Percentiles rank a stretch among this genome's conserved stretches.
These are phyloP conservation scores for Echiichthys vipera DNA, from an alignment of 2,797 vertebrate species.

Conservation along the genomic window DNA sequence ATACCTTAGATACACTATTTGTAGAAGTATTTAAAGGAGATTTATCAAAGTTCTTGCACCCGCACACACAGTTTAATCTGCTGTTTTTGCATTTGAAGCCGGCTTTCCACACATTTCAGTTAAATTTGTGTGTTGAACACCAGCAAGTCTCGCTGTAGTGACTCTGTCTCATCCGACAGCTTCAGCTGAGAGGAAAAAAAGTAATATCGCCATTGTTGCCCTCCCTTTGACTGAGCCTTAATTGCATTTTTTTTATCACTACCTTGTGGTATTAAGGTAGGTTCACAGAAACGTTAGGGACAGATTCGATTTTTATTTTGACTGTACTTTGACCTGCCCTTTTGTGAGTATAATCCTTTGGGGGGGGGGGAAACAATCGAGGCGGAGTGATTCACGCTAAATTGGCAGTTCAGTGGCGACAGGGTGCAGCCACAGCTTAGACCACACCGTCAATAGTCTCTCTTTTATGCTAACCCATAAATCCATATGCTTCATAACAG, in stretches of 20 bases:
- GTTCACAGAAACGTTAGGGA: constrained; percentile 1
- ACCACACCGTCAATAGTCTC: constrained; percentile 33
- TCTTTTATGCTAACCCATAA: constrained; percentile 37
- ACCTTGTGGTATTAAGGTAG: constrained; percentile 23
- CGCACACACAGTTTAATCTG: constrained; percentile 26
- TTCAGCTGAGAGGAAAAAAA: constrained; percentile 19
- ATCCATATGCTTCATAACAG: constrained; percentile 43
- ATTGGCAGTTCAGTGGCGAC: constrained; percentile 48
- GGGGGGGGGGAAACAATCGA: constrained; percentile 17
- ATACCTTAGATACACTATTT: background rate
- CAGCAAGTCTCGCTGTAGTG: background rate
- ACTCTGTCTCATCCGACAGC: background rate
- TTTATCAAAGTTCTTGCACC: constrained; percentile 26
- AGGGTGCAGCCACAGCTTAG: constrained; percentile 53
- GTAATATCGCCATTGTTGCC: background rate
- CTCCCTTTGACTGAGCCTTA: constrained; percentile 1
- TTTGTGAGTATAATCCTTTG: constrained; percentile 48
- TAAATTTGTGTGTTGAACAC: background rate
- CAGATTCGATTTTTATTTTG: constrained; percentile 41
- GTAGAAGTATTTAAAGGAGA: constrained; percentile 8
- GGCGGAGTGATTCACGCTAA: constrained; percentile 63
- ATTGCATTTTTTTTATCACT: constrained; percentile 5
- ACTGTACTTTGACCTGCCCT: constrained; percentile 65
- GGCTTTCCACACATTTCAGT: constrained; percentile 5
- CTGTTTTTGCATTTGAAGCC: constrained; percentile 18